A percentile compares a stretch with the other conserved stretches of the same genome.
Evolutionary conservation across 1,140 invertebrate genomes (phyloP).

Genomic region (Listronotus oregonensis): DNA sequence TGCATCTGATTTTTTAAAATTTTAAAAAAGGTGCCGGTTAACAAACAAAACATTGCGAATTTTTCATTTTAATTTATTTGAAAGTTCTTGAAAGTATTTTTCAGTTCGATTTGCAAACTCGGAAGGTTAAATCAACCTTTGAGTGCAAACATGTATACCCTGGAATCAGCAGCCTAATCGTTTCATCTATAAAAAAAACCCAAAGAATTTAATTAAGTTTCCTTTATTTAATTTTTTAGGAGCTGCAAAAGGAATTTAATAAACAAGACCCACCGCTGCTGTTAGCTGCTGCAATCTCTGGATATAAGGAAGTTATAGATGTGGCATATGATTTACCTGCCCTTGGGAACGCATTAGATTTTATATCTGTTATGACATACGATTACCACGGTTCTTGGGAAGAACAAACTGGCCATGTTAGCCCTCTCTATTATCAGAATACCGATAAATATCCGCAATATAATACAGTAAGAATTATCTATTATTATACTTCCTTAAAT

Average conservation of each 20-base stretch:
- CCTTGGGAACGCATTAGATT: conserved; percentile 74
- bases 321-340: conserved; percentile 77
- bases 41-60: too few species aligned
- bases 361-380: conserved; percentile 87
- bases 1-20: too few species aligned
- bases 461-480: conserved; percentile 67
- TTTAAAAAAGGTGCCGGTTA: too few species aligned
- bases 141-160: too few species aligned
- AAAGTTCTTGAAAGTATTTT: too few species aligned
- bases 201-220: too few species aligned
- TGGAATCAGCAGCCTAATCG: too few species aligned
- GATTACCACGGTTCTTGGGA: conserved; percentile 91
- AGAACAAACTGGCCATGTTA: conserved; percentile 77
- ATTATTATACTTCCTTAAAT: too few species aligned
- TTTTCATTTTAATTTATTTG: too few species aligned
- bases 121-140: too few species aligned
- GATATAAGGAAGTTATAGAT: conserved; percentile 87
- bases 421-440: conserved; percentile 70
- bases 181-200: not conserved
- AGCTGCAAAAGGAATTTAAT: conserved; percentile 78
- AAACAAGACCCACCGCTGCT: conserved; percentile 68
- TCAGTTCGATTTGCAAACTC: too few species aligned
- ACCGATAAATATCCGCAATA: conserved; percentile 74
- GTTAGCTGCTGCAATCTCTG: conserved; percentile 83
- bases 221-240: conserved; percentile 60